Conservation (phyloP, 2,888 invertebrate genomes). For the Tinea trinotella region DNA sequence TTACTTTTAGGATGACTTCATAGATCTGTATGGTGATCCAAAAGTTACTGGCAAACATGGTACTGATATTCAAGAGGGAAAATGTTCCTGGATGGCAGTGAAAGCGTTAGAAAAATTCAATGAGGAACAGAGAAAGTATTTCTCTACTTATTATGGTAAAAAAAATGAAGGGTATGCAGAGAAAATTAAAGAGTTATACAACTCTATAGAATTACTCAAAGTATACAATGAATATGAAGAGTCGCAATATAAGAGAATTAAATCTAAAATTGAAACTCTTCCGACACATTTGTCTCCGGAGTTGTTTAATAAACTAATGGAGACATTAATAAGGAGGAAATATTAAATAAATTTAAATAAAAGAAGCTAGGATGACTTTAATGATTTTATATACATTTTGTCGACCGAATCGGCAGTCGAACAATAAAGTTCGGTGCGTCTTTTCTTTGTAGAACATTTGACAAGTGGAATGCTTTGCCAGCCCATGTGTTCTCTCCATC, state of each 20-base stretch:
- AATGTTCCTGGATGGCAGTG: slow-evolving; percentile 89
- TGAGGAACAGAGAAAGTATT: slow-evolving; percentile 72
- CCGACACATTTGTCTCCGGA: slow-evolving; percentile 79
- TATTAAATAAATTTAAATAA: no score
- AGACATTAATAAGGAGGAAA: no score
- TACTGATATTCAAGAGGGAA: slow-evolving; percentile 73
- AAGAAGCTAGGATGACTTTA: no score
- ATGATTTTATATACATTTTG: no score
- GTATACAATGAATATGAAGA: slow-evolving; percentile 78
- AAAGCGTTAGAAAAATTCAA: slow-evolving; percentile 80
- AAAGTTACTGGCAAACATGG: slow-evolving; percentile 75
- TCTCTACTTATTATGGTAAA: slow-evolving; percentile 77
- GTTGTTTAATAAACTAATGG: slow-evolving; percentile 78
- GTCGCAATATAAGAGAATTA: slow-evolving; percentile 79
- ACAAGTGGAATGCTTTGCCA: no score
- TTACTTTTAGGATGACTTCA: slow-evolving; percentile 78
- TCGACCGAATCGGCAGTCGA: no score
- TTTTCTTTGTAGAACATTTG: no score
- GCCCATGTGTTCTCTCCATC: no score
- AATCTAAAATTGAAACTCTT: slow-evolving; percentile 79
- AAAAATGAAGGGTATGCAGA: slow-evolving; percentile 70
- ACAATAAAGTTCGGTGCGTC: no score
- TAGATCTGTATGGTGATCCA: slow-evolving; percentile 90
- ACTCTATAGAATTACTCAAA: slow-evolving; percentile 75
- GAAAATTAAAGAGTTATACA: slow-evolving; percentile 26